A percentile compares a stretch with the other conserved stretches of the same genome.
Conservation (phyloP, 2,888 invertebrate species). For the Drosophila phalerata region DNA sequence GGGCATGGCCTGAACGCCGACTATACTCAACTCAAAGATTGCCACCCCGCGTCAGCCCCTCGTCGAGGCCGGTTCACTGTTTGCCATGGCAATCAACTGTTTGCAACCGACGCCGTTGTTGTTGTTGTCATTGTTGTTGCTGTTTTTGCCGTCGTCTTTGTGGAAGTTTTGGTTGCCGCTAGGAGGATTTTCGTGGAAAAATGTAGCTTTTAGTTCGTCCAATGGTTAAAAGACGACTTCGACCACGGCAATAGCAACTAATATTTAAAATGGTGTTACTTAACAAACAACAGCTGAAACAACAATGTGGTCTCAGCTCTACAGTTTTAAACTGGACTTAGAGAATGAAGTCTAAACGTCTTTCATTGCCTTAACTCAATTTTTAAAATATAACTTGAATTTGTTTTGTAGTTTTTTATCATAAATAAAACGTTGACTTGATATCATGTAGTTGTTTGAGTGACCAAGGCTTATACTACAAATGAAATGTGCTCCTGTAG, state of each 20-base stretch:
- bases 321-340: not conserved
- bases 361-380: not conserved
- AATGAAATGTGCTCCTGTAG: no score
- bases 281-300: conserved; percentile 55
- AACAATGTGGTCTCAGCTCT: conserved; percentile 13
- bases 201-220: conserved; percentile 58
- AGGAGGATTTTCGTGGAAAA: conserved; percentile 68
- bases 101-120: conserved; percentile 56
- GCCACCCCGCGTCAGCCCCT: conserved; percentile 39
- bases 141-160: conserved; percentile 38
- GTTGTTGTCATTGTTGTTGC: not conserved
- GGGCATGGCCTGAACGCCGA: conserved; percentile 52
- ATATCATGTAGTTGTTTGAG: not conserved
- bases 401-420: not conserved
- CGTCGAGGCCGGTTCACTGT: conserved; percentile 38
- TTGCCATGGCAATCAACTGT: conserved; percentile 61
- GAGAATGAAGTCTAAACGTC: not conserved
- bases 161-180: conserved; percentile 44
- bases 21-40: conserved; percentile 17
- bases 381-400: not conserved
- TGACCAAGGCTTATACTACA: not conserved
- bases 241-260: conserved; percentile 23
- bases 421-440: not conserved
- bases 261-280: conserved; percentile 63
- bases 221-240: conserved; percentile 36